Base-by-base conservation (phyloP, 2,888 invertebrate species). In the Stenoptilia bipunctidactyla region DNA sequence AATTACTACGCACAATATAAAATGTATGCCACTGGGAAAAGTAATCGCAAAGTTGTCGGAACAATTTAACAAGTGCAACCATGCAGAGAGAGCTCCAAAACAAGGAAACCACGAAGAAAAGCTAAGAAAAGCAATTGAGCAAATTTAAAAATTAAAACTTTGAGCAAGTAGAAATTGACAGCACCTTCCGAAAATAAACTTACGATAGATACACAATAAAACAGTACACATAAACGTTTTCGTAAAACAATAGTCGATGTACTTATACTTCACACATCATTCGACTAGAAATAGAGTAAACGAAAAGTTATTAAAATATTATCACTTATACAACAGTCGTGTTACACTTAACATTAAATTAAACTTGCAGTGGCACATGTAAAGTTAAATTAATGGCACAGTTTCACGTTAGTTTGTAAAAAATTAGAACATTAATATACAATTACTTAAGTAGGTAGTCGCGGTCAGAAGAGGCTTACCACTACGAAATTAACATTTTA, bases 371-470 rank as follows among this genome's bases (percentile, higher is more conserved):
- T 75, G 79, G 79, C 80, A 80, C 77, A 66, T 63, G 66, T 75
- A 76, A 75, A 76, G 77, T 79, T 77, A 82, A 70, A 79, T 73
- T 72, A 77, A 83, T 83, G 83, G 83, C 83, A 83, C 83, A 82
- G 67, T 79, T 83, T 83, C 83, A 83, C 83, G 83, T 83, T 82
- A 82, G 80, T 79, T 62, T 63, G 63, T 73, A 67, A 73, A 77
- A 64, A 72, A 74, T 61, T 73, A 72, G 64, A 75, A 70, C 59
- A 66, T 63, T 68, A 61, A 69, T 63, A 68, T 60, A 70, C 58
- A 52, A 59, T 61, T 65, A 65, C 55, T 61, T 56, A 61, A 63
- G 55, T 61, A 61, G 56, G 62, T 59, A 56, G 51, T 48, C 56
- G 53, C 55, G 57, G 53, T 50, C 56, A 55, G 58, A 59, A 53